phyloP scores from a whole-genome alignment of 37 sponge, comb jelly and placozoan genomes.

The Chondrosia reniformis region DNA sequence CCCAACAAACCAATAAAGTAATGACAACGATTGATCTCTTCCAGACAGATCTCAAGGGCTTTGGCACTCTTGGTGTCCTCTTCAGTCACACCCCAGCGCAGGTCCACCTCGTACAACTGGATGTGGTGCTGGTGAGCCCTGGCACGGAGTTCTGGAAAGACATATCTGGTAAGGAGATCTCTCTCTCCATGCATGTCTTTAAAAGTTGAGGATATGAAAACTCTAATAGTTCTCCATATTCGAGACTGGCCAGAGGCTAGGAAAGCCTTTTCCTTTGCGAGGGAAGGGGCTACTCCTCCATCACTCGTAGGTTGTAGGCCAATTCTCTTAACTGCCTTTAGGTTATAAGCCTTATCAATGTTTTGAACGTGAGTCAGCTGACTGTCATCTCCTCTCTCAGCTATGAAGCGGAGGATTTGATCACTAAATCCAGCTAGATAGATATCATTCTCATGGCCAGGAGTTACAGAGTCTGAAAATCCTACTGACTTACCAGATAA shows the following conservation, averaged over 20 bases:
- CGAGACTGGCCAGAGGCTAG: conserved; percentile 30
- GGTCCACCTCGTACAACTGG: conserved; percentile 91
- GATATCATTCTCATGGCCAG: conserved; percentile 88
- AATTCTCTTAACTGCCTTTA: conserved; percentile 47
- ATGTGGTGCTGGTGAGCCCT: conserved; percentile 56
- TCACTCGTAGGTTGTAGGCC: conserved; percentile 21
- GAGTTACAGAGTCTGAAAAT: conserved; percentile 41
- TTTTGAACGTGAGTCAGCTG: conserved; percentile 91
- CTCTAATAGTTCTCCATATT: conserved; percentile 80
- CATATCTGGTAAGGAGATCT: conserved; percentile 86
- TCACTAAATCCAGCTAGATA: conserved; percentile 93
- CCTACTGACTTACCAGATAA: conserved; percentile 62
- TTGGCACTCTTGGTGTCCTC: conserved; percentile 70
- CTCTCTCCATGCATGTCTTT: conserved; percentile 95
- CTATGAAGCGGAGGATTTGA: conserved; percentile 93
- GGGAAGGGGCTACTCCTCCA: neutral
- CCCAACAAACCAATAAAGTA: conserved; percentile 92
- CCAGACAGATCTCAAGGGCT: conserved; percentile 86
- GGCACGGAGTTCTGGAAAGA: conserved; percentile 91
- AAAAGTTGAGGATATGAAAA: conserved; percentile 98
- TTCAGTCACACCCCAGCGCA: conserved; percentile 99
- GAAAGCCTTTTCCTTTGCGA: conserved; percentile 41
- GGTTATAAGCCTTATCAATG: conserved; percentile 86
- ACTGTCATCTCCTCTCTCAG: conserved; percentile 87
- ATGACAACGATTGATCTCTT: conserved; percentile 79